Percentiles rank a stretch among this genome's conserved stretches.
Evolutionary conservation across 1,140 invertebrate species (phyloP).

Genomic region (Acromyrmex echinatior): DNA sequence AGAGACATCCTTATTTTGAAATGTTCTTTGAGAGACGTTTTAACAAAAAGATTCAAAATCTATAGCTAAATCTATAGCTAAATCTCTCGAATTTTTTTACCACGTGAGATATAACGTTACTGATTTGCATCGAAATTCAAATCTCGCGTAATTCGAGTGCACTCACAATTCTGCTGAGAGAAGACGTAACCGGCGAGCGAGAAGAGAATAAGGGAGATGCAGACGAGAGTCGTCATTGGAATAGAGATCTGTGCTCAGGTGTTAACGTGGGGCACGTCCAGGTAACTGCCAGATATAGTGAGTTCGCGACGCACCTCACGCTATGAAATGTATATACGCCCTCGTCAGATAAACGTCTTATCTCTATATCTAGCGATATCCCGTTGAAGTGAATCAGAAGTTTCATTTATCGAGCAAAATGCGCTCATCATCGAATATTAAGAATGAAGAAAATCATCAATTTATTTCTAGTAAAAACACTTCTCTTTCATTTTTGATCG

Average conservation of each 20-base stretch:
- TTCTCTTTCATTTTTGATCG: not conserved
- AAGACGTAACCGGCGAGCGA: not conserved
- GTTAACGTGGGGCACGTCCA: conserved; percentile 3
- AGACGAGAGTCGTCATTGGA: conserved; percentile 27
- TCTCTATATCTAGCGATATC: conserved; percentile 68
- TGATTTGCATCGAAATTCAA: not conserved
- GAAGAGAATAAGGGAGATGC: not conserved
- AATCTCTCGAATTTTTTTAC: not conserved
- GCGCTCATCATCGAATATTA: not conserved
- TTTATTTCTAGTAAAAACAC: not conserved
- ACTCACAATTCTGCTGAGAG: conserved; percentile 51
- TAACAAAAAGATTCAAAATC: not conserved
- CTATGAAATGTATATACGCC: conserved; percentile 23
- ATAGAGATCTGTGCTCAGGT: not conserved
- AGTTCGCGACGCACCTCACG: not conserved
- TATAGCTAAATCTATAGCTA: not conserved
- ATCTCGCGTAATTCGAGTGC: not conserved
- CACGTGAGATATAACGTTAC: not conserved
- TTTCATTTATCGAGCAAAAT: conserved; percentile 9
- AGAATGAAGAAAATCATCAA: not conserved
- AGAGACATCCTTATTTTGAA: not conserved
- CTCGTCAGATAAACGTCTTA: conserved; percentile 66
- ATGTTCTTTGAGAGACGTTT: not conserved
- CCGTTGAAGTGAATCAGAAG: conserved; percentile 56
- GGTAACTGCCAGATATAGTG: conserved; percentile 26